Evolutionary conservation across 1,140 invertebrate species (phyloP), one percentile per base, ranked within the genome.

Genomic region (Drosophila pseudoananassae): DNA sequence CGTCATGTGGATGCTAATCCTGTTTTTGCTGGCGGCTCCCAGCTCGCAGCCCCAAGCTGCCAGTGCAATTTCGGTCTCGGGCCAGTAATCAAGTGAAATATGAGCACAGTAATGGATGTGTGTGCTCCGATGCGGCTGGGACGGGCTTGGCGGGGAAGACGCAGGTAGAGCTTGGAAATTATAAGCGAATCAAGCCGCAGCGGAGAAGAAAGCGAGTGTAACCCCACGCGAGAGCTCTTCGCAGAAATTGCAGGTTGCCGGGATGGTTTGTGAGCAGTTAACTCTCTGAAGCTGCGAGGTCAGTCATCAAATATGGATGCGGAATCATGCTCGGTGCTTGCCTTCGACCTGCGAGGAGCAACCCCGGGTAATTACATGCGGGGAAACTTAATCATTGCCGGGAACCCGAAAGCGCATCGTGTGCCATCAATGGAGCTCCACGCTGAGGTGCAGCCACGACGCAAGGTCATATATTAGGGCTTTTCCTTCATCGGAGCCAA

Each of bases 361-460:
- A 36, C 33, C 9, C 83, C 82, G 78, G 82, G 83, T 87, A 87
- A 87, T 87, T 84, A 81, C 83, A 88, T 88, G 83, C 84, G 83
- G 83, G 57, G 78, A 71, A 88, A 69, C 79, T 88, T 66, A 83
- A 88, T 63, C 83, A 68, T 73, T 75, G 66, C 75, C 71, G 71
- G 46, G 76, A 81, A 74, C 76, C 82, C 71, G 74, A 36, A 36
- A 12, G 69, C 60, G 74, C 82, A 85, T 27, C 25, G 25, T 27
- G 25, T 27, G 25, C 25, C 25, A 27, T 85, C 82, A 87, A 85
- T 87, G 83, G 58, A 78, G 55, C 64, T 55, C 49, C 20, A 54
- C 45, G 25, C 29, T 29, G 40, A 54, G 33, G 4, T 12, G 33
- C 25, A 27, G 25, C 25, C 25, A 4, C 25, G 25, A 27, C 25